Percentiles rank a stretch among this genome's conserved stretches.
phyloP scores from a whole-genome alignment of 1,140 invertebrate genomes.

The Nasonia vitripennis region DNA sequence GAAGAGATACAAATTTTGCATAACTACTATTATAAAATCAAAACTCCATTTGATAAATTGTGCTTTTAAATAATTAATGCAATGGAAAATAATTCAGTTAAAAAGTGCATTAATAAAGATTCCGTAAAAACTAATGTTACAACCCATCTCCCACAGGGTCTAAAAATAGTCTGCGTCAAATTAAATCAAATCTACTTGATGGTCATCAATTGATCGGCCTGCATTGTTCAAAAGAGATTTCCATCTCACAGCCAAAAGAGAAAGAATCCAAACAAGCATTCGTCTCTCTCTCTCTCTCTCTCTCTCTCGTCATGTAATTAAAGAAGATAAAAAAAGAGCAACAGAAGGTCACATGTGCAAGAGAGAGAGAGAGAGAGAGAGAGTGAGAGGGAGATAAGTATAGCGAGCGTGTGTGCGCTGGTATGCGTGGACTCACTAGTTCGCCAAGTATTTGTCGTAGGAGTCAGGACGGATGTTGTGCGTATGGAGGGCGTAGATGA shows the following conservation, averaged over 20 bases:
- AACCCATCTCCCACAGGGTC: too few relatives aligned
- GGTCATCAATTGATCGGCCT: background rate
- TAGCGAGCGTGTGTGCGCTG: background rate
- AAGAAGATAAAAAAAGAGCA: too few relatives aligned
- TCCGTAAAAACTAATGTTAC: too few relatives aligned
- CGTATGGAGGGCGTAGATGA: conserved; percentile 95
- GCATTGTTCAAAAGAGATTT: too few relatives aligned
- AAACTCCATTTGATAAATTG: too few relatives aligned
- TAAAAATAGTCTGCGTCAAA: background rate
- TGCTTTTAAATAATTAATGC: background rate
- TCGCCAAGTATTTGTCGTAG: conserved; percentile 88
- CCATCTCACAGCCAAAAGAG: too few relatives aligned
- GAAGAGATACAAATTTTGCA: conserved; percentile 16
- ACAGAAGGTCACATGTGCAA: background rate
- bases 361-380: background rate
- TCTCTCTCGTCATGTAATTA: too few relatives aligned
- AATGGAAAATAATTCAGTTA: too few relatives aligned
- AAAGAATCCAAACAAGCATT: too few relatives aligned
- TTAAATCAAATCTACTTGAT: background rate
- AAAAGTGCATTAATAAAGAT: background rate
- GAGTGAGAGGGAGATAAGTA: background rate
- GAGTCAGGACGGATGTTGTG: conserved; percentile 94
- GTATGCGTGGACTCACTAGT: conserved; percentile 87
- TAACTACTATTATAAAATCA: background rate
- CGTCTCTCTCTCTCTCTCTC: too few relatives aligned